Evolutionary conservation across 2,888 invertebrate species (phyloP).

Genomic region (Dicycla oo): DNA sequence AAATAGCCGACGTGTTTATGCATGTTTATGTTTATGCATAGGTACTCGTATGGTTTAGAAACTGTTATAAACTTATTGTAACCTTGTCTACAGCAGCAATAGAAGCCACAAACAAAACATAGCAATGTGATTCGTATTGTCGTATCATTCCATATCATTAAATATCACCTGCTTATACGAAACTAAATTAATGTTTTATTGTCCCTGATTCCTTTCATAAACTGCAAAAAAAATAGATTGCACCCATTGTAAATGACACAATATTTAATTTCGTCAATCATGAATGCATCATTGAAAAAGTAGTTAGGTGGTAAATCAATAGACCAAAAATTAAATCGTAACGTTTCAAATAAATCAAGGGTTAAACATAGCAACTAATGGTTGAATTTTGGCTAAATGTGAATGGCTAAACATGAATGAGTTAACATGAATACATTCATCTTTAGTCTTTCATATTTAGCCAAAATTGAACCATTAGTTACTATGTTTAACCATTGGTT

Average conservation of each 20-base stretch:
- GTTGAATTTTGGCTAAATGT: too few species aligned
- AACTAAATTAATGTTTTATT: conserved; percentile 52
- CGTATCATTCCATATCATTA: conserved; percentile 63
- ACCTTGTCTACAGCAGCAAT: conserved; percentile 27
- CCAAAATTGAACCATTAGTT: too few species aligned
- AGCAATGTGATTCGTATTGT: conserved; percentile 53
- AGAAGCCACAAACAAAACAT: conserved; percentile 27
- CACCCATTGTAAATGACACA: neutral
- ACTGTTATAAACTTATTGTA: conserved; percentile 28
- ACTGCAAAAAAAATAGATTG: neutral
- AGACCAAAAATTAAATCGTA: neutral
- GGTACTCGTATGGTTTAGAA: conserved; percentile 31
- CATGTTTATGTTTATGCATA: neutral
- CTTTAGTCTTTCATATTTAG: too few species aligned
- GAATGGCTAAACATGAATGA: too few species aligned
- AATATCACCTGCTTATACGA: conserved; percentile 54
- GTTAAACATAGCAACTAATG: too few species aligned
- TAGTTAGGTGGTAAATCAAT: too few species aligned
- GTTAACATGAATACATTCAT: too few species aligned
- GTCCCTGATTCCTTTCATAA: neutral
- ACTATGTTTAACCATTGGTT: too few species aligned
- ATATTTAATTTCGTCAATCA: neutral
- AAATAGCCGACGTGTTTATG: conserved; percentile 53
- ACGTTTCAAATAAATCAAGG: neutral
- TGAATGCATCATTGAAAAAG: neutral